These are phyloP conservation scores for Camponotus pennsylvanicus DNA, from an alignment of 1,140 invertebrate species.

Conservation along the genomic window DNA sequence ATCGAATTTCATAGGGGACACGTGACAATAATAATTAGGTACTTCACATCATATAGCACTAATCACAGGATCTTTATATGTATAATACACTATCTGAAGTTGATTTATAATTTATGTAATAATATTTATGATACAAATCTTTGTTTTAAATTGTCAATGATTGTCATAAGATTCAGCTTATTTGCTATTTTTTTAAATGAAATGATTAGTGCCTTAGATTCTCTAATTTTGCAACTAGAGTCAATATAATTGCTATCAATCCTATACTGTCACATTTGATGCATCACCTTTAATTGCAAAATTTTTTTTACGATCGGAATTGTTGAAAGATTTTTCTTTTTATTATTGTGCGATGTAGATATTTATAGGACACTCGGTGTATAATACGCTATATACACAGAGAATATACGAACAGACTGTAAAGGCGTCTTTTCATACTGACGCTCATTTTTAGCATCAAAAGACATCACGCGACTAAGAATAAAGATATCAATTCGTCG, in stretches of 20 bases:
- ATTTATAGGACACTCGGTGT: no score
- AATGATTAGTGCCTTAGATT: slow-evolving; percentile 79
- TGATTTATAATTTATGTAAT: slow-evolving; percentile 53
- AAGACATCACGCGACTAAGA: no score
- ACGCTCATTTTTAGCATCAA: no score
- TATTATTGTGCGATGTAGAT: no score
- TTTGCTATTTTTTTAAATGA: slow-evolving; percentile 83
- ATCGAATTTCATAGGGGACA: slow-evolving; percentile 13
- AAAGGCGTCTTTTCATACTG: no score
- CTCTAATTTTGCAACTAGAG: slow-evolving; percentile 83
- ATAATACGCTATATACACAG: no score
- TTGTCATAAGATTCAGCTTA: slow-evolving; percentile 61
- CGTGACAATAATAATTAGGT: slow-evolving; percentile 51
- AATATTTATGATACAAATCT: slow-evolving; percentile 20
- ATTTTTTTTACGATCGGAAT: not conserved
- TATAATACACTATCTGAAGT: slow-evolving; percentile 84
- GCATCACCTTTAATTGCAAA: slow-evolving; percentile 80
- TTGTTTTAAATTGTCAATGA: not conserved
- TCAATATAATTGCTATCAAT: slow-evolving; percentile 82
- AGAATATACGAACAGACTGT: no score
- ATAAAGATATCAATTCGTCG: no score
- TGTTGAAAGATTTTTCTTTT: no score
- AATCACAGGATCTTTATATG: slow-evolving; percentile 79
- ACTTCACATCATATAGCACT: slow-evolving; percentile 83
- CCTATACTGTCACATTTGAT: slow-evolving; percentile 81